Evolutionary conservation across 2,797 vertebrate species (phyloP), one percentile per base, ranked within the genome.

Genomic region (Picus viridis): DNA sequence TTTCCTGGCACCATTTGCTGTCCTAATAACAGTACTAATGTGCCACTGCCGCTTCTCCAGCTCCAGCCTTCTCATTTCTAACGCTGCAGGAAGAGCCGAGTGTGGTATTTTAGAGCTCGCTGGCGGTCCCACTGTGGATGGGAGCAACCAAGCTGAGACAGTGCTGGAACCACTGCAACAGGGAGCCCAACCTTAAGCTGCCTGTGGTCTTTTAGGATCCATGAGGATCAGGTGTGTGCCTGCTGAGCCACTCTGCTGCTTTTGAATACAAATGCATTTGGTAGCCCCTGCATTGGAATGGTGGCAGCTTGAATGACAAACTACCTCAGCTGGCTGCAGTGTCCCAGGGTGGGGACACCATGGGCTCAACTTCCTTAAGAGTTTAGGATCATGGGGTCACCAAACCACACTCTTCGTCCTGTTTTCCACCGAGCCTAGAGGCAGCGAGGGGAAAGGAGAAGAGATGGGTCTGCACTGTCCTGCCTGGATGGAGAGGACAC

Each of bases 341-440:
- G 27, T 57, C 59, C 26, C 45, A 27, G 32, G 1, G 4, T 5
- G 18, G 70, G 70, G 58, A 70, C 9, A 3, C 6, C 0, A 2
- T 0, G 19, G 10, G 8, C 30, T 22, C 1, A 7, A 18, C 15
- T 3, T 47, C 27, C 8, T 24, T 74, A 6, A 39, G 34, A 30
- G 6, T 32, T 16, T 83, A 72, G 51, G 70, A 30, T 4, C 62
- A 22, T 3, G 7, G 39, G 54, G 56, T 27, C 75, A 79, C 57
- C 78, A 23, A 24, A 24, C 24, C 0, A 0, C 7, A 19, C 39
- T 70, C 34, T 43, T 70, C 0, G 0, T 47, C 61, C 85, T 57
- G 57, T 69, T 39, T 0, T 0, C 12, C 80, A 30, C 14, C 47
- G 2, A 11, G 47, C 10, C 24, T 2, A 16, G 49, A 51, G 45